phyloP scores from a whole-genome alignment of 2,888 invertebrate genomes.

The Platerodrilus igneus region DNA sequence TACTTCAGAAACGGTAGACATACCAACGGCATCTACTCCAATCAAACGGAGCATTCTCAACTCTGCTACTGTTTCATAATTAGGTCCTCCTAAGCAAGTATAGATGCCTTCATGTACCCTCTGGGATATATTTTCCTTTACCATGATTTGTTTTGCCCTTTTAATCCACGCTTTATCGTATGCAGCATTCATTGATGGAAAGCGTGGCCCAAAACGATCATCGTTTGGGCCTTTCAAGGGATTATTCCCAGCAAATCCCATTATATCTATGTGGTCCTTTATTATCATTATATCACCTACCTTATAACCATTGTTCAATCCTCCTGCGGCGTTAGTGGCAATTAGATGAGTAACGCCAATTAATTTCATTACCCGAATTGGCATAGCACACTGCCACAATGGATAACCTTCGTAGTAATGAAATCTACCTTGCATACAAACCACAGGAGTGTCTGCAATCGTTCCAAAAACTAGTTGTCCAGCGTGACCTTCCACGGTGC shows the following conservation, averaged over 20 bases:
- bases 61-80: conserved; percentile 95
- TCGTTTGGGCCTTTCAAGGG: conserved; percentile 94
- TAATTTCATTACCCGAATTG: conserved; percentile 94
- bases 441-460: conserved; percentile 72
- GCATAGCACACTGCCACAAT: conserved; percentile 89
- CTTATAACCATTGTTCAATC: conserved; percentile 78
- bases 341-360: conserved; percentile 85
- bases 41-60: conserved; percentile 74
- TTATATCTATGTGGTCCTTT: conserved; percentile 93
- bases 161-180: conserved; percentile 72
- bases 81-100: conserved; percentile 90
- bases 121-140: conserved; percentile 55
- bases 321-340: conserved; percentile 96
- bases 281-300: conserved; percentile 97
- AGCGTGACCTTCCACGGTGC: conserved; percentile 88
- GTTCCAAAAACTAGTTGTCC: conserved; percentile 89
- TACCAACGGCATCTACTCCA: conserved; percentile 83
- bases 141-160: conserved; percentile 64
- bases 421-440: conserved; percentile 97
- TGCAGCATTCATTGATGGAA: conserved; percentile 88
- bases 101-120: conserved; percentile 88
- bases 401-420: conserved; percentile 98
- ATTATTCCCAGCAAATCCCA: conserved; percentile 92
- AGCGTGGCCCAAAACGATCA: conserved; percentile 90
- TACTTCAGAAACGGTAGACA: conserved; percentile 72